Evolutionary conservation across 2,888 invertebrate species (phyloP).

Genomic region (Nomada ruficornis): DNA sequence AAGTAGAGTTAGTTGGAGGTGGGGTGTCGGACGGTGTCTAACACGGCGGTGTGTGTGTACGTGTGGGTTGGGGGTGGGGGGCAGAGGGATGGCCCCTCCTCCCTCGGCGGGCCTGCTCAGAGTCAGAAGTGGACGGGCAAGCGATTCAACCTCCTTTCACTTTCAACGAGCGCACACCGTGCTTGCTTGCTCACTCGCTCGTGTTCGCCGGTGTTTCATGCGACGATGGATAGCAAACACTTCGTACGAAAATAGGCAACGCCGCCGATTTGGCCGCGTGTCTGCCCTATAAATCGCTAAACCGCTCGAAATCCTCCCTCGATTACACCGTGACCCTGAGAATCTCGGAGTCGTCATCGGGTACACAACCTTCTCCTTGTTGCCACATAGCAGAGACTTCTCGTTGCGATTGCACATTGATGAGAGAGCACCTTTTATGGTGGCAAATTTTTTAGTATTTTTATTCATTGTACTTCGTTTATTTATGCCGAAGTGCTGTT

Average conservation of each 20-base stretch:
- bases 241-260: slow-evolving; percentile 80
- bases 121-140: slow-evolving; percentile 80
- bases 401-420: slow-evolving; percentile 10
- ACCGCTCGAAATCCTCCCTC: slow-evolving; percentile 55
- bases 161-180: slow-evolving; percentile 83
- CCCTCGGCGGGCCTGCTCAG: slow-evolving; percentile 66
- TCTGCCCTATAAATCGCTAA: slow-evolving; percentile 57
- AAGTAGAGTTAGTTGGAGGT: slow-evolving; percentile 51
- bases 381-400: slow-evolving; percentile 15
- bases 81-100: slow-evolving; percentile 56
- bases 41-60: background rate
- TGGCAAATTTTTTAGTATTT: background rate
- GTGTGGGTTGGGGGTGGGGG: slow-evolving; percentile 10
- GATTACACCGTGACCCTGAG: slow-evolving; percentile 37
- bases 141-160: slow-evolving; percentile 84
- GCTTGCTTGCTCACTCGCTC: slow-evolving; percentile 51
- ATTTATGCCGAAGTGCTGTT: background rate
- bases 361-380: slow-evolving; percentile 25
- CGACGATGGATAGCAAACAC: slow-evolving; percentile 65
- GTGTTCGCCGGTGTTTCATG: slow-evolving; percentile 62
- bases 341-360: slow-evolving; percentile 10
- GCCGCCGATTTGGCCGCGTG: slow-evolving; percentile 71
- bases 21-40: slow-evolving; percentile 46
- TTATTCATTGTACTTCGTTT: background rate
- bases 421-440: slow-evolving; percentile 30